Percentiles rank a stretch among this genome's conserved stretches.
phyloP scores from a whole-genome alignment of 2,797 vertebrate species.

The Pagetopsis macropterus region DNA sequence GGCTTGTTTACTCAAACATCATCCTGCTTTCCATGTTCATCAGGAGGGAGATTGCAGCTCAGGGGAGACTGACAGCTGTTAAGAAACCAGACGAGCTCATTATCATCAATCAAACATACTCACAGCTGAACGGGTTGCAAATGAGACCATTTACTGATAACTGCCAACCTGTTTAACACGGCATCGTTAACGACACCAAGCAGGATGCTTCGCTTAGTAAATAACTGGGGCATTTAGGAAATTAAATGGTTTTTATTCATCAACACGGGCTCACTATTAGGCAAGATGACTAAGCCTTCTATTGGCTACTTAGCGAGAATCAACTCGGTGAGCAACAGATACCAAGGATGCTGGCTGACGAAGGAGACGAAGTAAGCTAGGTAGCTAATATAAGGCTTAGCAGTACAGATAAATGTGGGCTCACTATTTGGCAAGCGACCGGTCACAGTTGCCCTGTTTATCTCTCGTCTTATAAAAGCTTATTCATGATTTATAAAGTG shows the following conservation, averaged over 20 bases:
- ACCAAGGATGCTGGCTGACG: no score
- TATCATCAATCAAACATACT: constrained; percentile 38
- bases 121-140: constrained; percentile 3
- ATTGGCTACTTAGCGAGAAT: no score
- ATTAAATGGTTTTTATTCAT: neutral
- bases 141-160: constrained; percentile 6
- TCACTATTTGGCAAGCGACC: no score
- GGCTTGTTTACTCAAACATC: constrained; percentile 41
- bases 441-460: no score
- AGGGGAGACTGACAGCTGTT: constrained; percentile 40
- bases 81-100: constrained; percentile 36
- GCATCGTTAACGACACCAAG: neutral
- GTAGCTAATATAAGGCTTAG: no score
- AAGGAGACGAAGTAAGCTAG: no score
- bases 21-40: constrained; percentile 37
- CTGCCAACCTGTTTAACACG: constrained; percentile 3
- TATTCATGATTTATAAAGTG: no score
- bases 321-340: no score
- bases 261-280: no score
- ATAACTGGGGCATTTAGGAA: neutral
- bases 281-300: no score
- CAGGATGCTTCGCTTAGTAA: neutral
- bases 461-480: no score
- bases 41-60: constrained; percentile 34
- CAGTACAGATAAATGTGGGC: no score